A percentile compares a stretch with the other conserved stretches of the same genome.
Conservation (phyloP, 2,113 vertebrate genomes). For the Collichthys lucidus region DNA sequence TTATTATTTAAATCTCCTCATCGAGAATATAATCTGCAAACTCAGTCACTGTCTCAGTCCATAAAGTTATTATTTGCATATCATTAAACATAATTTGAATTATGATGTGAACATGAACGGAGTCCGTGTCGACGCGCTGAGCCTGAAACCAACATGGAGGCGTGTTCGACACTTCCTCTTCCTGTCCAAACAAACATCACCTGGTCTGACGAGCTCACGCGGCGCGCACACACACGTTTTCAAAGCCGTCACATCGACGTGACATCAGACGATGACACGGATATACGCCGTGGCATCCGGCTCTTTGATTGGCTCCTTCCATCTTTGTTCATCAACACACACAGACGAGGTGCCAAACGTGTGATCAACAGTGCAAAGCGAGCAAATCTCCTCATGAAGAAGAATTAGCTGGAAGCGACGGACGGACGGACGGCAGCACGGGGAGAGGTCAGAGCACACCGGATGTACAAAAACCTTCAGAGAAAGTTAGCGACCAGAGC, state of each 20-base stretch:
- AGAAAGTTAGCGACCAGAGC: conserved; percentile 64
- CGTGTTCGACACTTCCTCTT: conserved; percentile 40
- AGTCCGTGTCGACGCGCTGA: too few species aligned
- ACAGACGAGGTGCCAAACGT: conserved; percentile 64
- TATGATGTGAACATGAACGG: too few species aligned
- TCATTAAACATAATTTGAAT: too few species aligned
- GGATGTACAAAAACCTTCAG: conserved; percentile 61
- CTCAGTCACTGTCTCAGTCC: too few species aligned
- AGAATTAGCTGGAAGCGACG: conserved; percentile 63
- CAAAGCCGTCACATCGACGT: conserved; percentile 76
- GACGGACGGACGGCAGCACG: conserved; percentile 58
- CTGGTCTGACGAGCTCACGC: conserved; percentile 34
- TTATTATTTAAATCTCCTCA: too few species aligned
- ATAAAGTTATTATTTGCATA: too few species aligned
- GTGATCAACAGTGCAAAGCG: conserved; percentile 83
- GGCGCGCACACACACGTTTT: conserved; percentile 27
- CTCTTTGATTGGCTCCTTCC: conserved; percentile 58
- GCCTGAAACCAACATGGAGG: too few species aligned
- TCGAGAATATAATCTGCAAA: too few species aligned
- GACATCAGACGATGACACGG: conserved; percentile 64
- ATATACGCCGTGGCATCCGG: conserved; percentile 51
- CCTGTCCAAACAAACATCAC: conserved; percentile 67
- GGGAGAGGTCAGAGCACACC: conserved; percentile 61
- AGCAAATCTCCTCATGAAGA: conserved; percentile 77
- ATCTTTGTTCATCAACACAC: conserved; percentile 15